Conservation (phyloP, 2,113 vertebrate genomes). For the Tetrax tetrax region DNA sequence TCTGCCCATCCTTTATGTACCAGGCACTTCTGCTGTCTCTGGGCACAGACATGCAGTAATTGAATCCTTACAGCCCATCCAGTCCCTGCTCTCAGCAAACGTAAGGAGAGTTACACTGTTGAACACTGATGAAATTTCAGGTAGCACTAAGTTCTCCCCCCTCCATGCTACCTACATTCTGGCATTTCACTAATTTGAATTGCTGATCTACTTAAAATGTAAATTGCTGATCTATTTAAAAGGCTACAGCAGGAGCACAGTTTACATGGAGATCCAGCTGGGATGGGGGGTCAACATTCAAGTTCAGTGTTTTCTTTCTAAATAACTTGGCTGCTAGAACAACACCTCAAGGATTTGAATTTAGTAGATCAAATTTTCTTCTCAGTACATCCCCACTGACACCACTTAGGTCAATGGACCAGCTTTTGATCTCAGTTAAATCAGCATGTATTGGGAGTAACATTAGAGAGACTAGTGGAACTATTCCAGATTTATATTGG, state of each 20-base stretch:
- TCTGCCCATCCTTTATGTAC: neutral
- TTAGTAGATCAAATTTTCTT: conserved; percentile 68
- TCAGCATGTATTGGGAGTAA: conserved; percentile 54
- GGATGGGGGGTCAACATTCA: conserved; percentile 63
- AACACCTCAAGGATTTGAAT: conserved; percentile 69
- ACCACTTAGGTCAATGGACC: conserved; percentile 69
- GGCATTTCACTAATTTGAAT: conserved; percentile 53
- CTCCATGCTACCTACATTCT: conserved; percentile 23
- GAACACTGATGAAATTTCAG: conserved; percentile 24
- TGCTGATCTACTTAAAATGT: conserved; percentile 68
- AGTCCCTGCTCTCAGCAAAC: neutral
- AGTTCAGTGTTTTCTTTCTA: conserved; percentile 68
- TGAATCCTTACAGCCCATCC: neutral
- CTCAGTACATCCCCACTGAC: conserved; percentile 60
- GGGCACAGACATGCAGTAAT: neutral
- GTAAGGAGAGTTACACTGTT: neutral
- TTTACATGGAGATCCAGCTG: conserved; percentile 66
- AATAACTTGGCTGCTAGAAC: conserved; percentile 64
- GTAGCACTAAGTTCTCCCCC: neutral
- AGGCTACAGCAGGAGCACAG: conserved; percentile 65
- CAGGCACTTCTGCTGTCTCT: neutral
- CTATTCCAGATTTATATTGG: conserved; percentile 56
- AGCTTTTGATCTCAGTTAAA: conserved; percentile 67
- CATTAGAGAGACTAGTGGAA: conserved; percentile 53
- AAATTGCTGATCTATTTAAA: conserved; percentile 70